Conservation (phyloP, 2,888 invertebrate species). For the Palloptera scutellata region DNA sequence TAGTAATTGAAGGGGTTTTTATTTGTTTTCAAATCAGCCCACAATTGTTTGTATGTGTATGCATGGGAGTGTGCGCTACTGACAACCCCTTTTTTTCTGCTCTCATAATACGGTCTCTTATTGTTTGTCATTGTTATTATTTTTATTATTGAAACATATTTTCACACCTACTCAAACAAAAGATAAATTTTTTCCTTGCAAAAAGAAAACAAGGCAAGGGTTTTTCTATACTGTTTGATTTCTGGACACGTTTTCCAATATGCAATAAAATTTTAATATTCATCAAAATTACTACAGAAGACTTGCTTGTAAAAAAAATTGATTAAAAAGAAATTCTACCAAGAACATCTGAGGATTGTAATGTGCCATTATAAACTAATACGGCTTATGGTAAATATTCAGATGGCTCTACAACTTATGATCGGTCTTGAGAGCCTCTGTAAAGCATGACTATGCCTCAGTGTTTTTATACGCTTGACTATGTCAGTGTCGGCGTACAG, state of each 20-base stretch:
- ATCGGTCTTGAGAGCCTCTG: too few species aligned
- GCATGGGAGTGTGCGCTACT: background rate
- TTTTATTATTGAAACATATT: slow-evolving; percentile 55
- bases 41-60: slow-evolving; percentile 34
- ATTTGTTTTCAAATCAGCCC: slow-evolving; percentile 31
- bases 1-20: slow-evolving; percentile 33
- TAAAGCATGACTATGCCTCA: too few species aligned
- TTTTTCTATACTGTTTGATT: slow-evolving; percentile 35
- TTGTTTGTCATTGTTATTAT: slow-evolving; percentile 29
- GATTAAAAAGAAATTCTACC: too few species aligned
- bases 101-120: slow-evolving; percentile 16
- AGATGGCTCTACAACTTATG: too few species aligned
- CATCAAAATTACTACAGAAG: slow-evolving; percentile 35
- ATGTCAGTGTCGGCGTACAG: too few species aligned
- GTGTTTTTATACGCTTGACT: too few species aligned
- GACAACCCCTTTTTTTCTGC: slow-evolving; percentile 27
- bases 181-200: slow-evolving; percentile 2
- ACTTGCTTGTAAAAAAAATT: slow-evolving; percentile 25
- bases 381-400: too few species aligned
- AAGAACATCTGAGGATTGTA: too few species aligned
- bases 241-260: slow-evolving; percentile 48
- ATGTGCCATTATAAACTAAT: too few species aligned
- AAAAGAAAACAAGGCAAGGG: slow-evolving; percentile 13
- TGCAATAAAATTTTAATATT: slow-evolving; percentile 54
- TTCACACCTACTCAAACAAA: slow-evolving; percentile 60